These are phyloP conservation scores for Patella ulyssiponensis DNA, from an alignment of 2,888 invertebrate species.

Conservation along the genomic window DNA sequence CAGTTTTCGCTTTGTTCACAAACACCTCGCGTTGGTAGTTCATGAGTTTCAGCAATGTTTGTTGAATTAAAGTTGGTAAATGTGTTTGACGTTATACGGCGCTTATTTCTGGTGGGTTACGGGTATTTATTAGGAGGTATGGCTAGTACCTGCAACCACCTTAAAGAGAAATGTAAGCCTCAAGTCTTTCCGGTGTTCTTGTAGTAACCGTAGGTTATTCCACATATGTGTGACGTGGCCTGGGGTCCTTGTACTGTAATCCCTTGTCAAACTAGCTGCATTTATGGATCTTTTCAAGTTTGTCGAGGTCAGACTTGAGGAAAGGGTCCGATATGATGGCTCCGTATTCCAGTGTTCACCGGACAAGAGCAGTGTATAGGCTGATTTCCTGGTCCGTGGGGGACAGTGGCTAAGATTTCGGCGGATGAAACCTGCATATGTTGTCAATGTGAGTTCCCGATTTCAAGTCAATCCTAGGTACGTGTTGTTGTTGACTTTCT, in stretches of 20 bases:
- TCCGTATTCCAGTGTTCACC: too few species aligned
- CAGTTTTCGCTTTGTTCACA: too few species aligned
- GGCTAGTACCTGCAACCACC: not conserved
- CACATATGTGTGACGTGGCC: not conserved
- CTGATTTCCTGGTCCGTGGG: too few species aligned
- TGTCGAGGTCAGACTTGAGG: not conserved
- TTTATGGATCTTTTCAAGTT: not conserved
- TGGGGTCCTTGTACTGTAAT: not conserved
- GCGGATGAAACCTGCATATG: too few species aligned
- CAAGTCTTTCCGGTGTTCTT: not conserved
- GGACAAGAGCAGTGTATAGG: too few species aligned
- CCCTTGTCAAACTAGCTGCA: not conserved
- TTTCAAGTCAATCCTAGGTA: too few species aligned
- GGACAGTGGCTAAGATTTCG: too few species aligned
- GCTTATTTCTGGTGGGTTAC: not conserved
- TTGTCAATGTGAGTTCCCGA: too few species aligned
- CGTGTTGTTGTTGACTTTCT: too few species aligned
- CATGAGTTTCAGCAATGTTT: not conserved
- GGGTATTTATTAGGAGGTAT: not conserved
- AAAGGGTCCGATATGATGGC: not conserved
- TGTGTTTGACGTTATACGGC: not conserved
- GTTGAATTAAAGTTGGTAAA: not conserved
- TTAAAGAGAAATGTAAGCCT: not conserved
- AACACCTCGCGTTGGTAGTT: too few species aligned
- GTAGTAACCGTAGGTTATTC: not conserved